Conservation (phyloP, 2,113 vertebrate species). For the Synchiropus splendidus region DNA sequence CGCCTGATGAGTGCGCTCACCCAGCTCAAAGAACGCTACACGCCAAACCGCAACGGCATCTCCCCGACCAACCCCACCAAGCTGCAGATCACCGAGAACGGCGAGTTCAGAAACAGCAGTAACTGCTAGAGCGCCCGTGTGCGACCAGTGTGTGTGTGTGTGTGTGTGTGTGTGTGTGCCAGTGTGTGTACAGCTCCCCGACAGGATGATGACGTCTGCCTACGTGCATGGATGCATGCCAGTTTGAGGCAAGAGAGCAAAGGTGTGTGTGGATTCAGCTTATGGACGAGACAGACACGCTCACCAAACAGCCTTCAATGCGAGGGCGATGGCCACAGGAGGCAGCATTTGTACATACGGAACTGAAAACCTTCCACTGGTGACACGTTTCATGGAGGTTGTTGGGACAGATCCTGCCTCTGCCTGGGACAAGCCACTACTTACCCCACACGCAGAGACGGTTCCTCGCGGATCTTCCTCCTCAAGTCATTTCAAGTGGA, state of each 20-base stretch:
- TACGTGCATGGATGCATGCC: neutral
- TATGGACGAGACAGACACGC: constrained; percentile 10
- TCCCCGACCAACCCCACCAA: constrained; percentile 99
- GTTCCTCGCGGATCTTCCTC: neutral
- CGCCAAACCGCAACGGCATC: constrained; percentile 97
- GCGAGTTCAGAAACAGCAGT: constrained; percentile 99
- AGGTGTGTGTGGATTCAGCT: constrained; percentile 6
- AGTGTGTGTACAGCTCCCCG: too few species aligned
- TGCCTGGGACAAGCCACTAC: constrained; percentile 54
- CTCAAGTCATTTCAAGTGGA: constrained; percentile 16
- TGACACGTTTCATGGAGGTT: constrained; percentile 6
- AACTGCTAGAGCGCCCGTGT: constrained; percentile 74
- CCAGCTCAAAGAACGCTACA: constrained; percentile 99
- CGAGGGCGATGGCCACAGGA: constrained; percentile 23
- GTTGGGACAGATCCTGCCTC: constrained; percentile 21
- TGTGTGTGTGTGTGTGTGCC: constrained; percentile 36
- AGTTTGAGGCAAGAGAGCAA: neutral
- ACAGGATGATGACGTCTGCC: neutral
- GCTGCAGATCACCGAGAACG: constrained; percentile 98
- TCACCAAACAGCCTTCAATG: constrained; percentile 38
- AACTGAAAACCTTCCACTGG: constrained; percentile 20
- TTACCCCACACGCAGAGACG: constrained; percentile 25
- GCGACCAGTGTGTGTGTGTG: constrained; percentile 4
- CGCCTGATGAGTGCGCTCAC: constrained; percentile 95
- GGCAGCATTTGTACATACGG: constrained; percentile 49